These are phyloP conservation scores for Geotrypetes seraphini DNA, from an alignment of 2,797 vertebrate genomes.

Conservation along the genomic window DNA sequence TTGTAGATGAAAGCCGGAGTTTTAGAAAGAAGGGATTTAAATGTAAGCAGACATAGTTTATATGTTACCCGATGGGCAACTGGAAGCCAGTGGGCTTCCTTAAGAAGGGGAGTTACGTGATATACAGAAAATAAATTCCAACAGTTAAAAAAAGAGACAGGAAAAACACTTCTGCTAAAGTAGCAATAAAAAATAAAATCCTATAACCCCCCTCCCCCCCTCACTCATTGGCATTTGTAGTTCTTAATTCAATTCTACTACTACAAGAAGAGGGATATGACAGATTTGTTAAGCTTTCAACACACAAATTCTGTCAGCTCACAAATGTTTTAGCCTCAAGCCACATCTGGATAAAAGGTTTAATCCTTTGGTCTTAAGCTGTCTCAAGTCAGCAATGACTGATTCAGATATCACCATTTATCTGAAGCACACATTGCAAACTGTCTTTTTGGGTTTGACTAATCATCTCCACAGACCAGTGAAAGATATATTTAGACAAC, in stretches of 20 bases:
- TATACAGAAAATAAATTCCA: no score
- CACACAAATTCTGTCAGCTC: neutral
- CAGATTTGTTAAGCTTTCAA: conserved; percentile 14
- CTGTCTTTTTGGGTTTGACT: neutral
- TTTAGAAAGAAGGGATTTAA: no score
- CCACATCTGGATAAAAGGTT: conserved; percentile 13
- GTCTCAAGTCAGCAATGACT: conserved; percentile 1
- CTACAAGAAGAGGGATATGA: conserved; percentile 2
- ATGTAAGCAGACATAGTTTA: no score
- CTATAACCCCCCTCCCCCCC: neutral
- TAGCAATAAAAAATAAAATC: neutral
- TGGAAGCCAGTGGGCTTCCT: no score
- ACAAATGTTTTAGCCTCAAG: conserved; percentile 15
- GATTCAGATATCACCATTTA: neutral
- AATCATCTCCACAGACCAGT: neutral
- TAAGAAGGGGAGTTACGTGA: no score
- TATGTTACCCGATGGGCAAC: no score
- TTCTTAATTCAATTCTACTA: conserved; percentile 4
- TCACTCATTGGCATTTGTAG: neutral
- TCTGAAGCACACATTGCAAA: neutral
- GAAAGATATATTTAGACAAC: neutral
- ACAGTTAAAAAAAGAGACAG: neutral
- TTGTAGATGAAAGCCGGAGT: no score
- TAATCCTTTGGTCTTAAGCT: conserved; percentile 17
- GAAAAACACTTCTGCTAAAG: neutral